phyloP scores from a whole-genome alignment of 2,888 invertebrate species.

The Drosophila paracracens region DNA sequence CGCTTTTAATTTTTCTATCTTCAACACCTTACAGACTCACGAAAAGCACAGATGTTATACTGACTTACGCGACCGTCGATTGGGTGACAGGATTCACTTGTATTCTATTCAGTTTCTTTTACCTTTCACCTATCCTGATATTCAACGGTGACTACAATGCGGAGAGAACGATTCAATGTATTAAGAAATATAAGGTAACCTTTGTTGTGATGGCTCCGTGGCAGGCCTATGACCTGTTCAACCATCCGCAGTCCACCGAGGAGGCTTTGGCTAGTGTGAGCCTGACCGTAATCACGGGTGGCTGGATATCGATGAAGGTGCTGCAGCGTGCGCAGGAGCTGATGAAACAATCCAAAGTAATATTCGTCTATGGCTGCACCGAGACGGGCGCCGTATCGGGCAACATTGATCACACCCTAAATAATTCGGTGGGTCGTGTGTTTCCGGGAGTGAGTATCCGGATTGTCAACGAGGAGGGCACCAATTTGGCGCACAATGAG shows the following conservation, averaged over 20 bases:
- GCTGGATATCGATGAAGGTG: constrained; percentile 46
- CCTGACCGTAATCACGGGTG: constrained; percentile 50
- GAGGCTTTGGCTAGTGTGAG: constrained; percentile 34
- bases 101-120: constrained; percentile 29
- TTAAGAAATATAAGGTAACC: constrained; percentile 60
- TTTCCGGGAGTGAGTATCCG: constrained; percentile 52
- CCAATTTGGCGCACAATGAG: constrained; percentile 58
- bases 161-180: constrained; percentile 44
- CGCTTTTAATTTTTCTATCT: background rate
- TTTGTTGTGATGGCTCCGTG: constrained; percentile 54
- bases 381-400: constrained; percentile 58
- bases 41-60: constrained; percentile 45
- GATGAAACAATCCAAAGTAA: constrained; percentile 33
- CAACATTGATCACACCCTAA: constrained; percentile 38
- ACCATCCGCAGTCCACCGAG: constrained; percentile 44
- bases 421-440: constrained; percentile 68
- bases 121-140: constrained; percentile 52
- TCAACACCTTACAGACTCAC: constrained; percentile 26
- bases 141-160: constrained; percentile 56
- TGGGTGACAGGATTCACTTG: constrained; percentile 69
- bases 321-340: constrained; percentile 40
- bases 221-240: constrained; percentile 54
- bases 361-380: constrained; percentile 58
- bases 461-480: constrained; percentile 71
- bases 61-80: constrained; percentile 49